phyloP scores from a whole-genome alignment of 2,113 vertebrate genomes.

The Neotragus moschatus region DNA sequence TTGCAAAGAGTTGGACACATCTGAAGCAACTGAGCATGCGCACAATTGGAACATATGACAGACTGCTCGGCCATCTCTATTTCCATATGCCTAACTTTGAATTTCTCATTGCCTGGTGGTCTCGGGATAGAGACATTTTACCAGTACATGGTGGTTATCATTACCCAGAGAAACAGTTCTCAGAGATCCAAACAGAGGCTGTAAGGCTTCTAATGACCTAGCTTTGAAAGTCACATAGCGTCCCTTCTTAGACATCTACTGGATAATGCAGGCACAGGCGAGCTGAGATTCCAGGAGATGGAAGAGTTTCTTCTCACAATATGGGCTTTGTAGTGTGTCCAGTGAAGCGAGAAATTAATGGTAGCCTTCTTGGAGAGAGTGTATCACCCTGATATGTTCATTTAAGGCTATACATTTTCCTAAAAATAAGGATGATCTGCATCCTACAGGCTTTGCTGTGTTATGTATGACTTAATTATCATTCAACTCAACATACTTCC shows the following conservation, averaged over 20 bases:
- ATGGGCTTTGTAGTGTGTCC: not conserved
- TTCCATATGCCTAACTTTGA: not conserved
- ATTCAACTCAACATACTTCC: not conserved
- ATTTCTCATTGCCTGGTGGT: not conserved
- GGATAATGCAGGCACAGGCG: not conserved
- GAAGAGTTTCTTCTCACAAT: not conserved
- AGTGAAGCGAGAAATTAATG: not conserved
- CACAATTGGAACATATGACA: not conserved
- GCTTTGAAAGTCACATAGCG: not conserved
- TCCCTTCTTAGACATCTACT: not conserved
- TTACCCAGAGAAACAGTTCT: not conserved
- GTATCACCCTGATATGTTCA: not conserved
- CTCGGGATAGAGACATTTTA: not conserved
- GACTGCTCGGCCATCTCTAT: not conserved
- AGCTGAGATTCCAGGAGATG: not conserved
- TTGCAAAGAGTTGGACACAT: not conserved
- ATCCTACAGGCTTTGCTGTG: not conserved
- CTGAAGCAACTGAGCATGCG: not conserved
- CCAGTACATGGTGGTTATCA: not conserved
- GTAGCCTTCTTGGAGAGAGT: not conserved
- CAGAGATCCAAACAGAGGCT: not conserved
- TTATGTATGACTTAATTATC: not conserved
- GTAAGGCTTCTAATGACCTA: not conserved
- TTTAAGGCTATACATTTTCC: not conserved
- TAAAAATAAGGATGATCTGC: not conserved